Percentiles rank a stretch among this genome's conserved stretches.
phyloP scores from a whole-genome alignment of 2,888 invertebrate species.

The Xestia sexstrigata region DNA sequence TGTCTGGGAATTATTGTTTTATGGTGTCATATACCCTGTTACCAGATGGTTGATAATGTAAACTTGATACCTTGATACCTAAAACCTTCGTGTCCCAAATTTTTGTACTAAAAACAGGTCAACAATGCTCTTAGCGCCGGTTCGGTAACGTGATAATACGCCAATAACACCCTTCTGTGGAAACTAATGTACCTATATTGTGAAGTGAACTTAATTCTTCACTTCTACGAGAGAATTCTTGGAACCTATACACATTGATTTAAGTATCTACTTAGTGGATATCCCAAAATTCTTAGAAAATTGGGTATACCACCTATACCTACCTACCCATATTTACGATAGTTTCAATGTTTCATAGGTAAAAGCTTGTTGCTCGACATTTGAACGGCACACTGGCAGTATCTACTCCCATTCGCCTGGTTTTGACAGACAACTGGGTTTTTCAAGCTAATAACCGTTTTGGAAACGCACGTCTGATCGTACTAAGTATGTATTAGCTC shows the following conservation, averaged over 20 bases:
- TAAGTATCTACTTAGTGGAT: not conserved
- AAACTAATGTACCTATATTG: not conserved
- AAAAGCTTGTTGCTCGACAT: not conserved
- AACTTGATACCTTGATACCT: not conserved
- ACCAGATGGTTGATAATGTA: not conserved
- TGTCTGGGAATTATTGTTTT: too few relatives aligned
- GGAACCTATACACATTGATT: not conserved
- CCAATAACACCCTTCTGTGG: conserved; percentile 1
- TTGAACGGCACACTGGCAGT: not conserved
- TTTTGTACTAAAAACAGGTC: not conserved
- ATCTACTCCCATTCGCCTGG: not conserved
- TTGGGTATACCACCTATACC: too few relatives aligned
- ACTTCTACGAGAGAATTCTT: not conserved
- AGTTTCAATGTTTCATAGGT: not conserved
- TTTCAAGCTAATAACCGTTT: not conserved
- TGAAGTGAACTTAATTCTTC: conserved; percentile 1
- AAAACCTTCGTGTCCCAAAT: not conserved
- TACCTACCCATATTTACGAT: not conserved
- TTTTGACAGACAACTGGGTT: not conserved
- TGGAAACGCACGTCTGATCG: not conserved
- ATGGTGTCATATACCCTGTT: too few relatives aligned
- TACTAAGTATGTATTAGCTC: not conserved
- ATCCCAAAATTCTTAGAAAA: too few relatives aligned
- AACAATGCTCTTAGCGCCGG: not conserved
- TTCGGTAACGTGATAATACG: conserved; percentile 1